phyloP scores from a whole-genome alignment of 2,888 invertebrate genomes.

The Ariolimax columbianus region DNA sequence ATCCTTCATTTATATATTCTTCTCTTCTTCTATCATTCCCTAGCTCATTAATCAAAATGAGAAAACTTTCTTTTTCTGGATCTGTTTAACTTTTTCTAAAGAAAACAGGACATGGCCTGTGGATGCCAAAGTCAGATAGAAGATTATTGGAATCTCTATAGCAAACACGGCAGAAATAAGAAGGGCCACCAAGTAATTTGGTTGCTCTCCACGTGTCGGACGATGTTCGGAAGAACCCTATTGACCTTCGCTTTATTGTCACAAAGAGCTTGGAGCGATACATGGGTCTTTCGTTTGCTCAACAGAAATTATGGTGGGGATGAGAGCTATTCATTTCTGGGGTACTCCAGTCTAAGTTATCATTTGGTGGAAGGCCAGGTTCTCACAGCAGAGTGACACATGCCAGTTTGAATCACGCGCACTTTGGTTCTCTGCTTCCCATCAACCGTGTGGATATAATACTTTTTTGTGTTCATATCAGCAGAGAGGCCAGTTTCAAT shows the following conservation, averaged over 20 bases:
- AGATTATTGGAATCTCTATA: background rate
- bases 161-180: background rate
- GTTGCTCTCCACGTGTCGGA: background rate
- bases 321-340: background rate
- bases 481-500: too few relatives aligned
- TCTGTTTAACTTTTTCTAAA: background rate
- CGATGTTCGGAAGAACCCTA: background rate
- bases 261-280: background rate
- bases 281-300: background rate
- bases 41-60: too few relatives aligned
- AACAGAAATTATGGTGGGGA: background rate
- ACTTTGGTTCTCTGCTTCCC: too few relatives aligned
- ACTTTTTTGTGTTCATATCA: too few relatives aligned
- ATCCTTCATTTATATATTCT: too few relatives aligned
- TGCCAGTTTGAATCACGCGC: too few relatives aligned
- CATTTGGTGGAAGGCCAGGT: background rate
- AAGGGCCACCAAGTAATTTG: background rate
- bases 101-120: background rate
- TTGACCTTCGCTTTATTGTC: background rate
- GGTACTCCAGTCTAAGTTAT: too few relatives aligned
- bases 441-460: too few relatives aligned
- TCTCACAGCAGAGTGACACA: background rate
- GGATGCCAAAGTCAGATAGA: background rate
- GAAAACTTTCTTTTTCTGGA: background rate
- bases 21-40: too few relatives aligned